phyloP scores from a whole-genome alignment of 2,113 vertebrate genomes.

The Crotalus viridis region DNA sequence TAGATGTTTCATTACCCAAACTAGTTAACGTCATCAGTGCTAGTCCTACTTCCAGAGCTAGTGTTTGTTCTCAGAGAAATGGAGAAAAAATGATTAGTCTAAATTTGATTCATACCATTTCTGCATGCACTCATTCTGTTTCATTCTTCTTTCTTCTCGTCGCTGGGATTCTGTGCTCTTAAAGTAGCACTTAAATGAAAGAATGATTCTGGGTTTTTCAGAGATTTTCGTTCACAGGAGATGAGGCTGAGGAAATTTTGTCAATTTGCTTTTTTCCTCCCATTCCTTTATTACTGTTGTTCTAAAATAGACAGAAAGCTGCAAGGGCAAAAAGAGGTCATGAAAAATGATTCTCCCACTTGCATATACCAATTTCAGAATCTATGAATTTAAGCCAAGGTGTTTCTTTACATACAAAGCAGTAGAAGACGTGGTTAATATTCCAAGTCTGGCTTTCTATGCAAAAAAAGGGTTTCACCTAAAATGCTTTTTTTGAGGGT shows the following conservation, averaged over 20 bases:
- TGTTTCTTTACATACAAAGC: not conserved
- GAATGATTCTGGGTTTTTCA: not conserved
- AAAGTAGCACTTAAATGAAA: not conserved
- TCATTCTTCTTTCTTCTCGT: not conserved
- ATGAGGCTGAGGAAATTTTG: not conserved
- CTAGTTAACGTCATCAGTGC: not conserved
- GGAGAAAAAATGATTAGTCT: not conserved
- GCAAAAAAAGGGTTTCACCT: not conserved
- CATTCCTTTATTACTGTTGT: no score
- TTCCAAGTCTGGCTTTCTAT: not conserved
- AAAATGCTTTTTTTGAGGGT: not conserved
- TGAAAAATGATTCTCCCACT: no score
- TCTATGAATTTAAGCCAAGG: not conserved
- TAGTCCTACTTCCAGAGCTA: not conserved
- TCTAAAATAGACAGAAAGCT: not conserved
- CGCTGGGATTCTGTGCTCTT: not conserved
- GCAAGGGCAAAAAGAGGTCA: not conserved
- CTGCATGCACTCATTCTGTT: not conserved
- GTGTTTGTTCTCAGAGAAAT: not conserved
- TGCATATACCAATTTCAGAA: not conserved
- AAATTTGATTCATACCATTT: not conserved
- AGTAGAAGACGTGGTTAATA: not conserved
- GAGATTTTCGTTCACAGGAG: not conserved
- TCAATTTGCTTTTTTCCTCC: not conserved
- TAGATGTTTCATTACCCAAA: not conserved